Evolutionary conservation across 2,888 invertebrate species (phyloP), one percentile per base, ranked within the genome.

Genomic region (Petrolisthes cinctipes): DNA sequence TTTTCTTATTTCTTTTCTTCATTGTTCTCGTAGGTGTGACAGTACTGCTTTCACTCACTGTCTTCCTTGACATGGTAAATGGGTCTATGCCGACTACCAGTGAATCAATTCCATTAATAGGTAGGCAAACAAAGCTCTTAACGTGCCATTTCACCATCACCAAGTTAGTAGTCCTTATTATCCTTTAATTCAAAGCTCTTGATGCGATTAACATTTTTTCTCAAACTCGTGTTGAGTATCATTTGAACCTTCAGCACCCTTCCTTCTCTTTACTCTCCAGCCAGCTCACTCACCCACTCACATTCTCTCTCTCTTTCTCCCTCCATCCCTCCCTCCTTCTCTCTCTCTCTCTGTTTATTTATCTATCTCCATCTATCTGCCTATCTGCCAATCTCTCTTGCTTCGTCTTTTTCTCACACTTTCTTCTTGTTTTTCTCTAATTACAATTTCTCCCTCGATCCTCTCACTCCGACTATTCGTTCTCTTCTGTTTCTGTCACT

Each of bases 31-130:
- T 93, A 94, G 94, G 94, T 91, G 94, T 94, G 91, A 94, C 94
- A 90, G 94, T 94, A 91, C 93, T 94, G 91, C 93, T 94, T 91
- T 94, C 94, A 82, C 92, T 94, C 92, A 94, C 94, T 92, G 94
- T 94, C 91, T 94, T 94, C 92, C 92, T 94, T 92, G 93, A 94
- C 91, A 93, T 94, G 91, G 94, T 94, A 90, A 94, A 94, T 66
- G 94, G 94, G 92, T 94, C 94, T 89, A 93, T 94, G 93, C 94
- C 94, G 83, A 94, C 94, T 89, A 94, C 94, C 84, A 94, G 94
- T 83, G 94, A 94, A 86, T 90, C 90, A 91, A 94, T 94, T 91
- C 94, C 94, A 71, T 92, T 94, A 83, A 93, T 94, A 92, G 94
- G 94, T 94, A 92, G 91, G 91, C 82, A 87, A 79, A 81, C 78